These are phyloP conservation scores for Gallinago solitaria DNA, from an alignment of 2,797 vertebrate species.

Conservation along the genomic window DNA sequence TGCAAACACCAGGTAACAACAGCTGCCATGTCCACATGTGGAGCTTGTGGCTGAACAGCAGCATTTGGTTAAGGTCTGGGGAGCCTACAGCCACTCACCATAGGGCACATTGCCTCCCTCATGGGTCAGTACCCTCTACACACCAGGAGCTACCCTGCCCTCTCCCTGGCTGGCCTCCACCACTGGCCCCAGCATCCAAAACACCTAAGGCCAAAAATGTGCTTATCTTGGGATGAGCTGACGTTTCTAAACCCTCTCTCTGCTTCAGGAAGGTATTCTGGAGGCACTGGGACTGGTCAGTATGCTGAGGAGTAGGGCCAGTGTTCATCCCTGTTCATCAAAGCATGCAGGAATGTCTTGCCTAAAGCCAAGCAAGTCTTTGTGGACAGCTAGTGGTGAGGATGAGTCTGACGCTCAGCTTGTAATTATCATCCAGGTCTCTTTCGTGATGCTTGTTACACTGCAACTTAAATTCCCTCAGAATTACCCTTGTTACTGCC, in stretches of 20 bases:
- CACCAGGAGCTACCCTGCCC: not conserved
- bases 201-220: accelerated
- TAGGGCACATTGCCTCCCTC: no score
- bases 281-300: not conserved
- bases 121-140: accelerated
- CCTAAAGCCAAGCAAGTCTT: not conserved
- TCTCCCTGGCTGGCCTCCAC: not conserved
- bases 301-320: not conserved
- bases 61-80: not conserved
- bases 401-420: not conserved
- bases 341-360: not conserved
- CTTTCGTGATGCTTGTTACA: not conserved
- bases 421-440: not conserved
- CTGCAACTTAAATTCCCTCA: not conserved
- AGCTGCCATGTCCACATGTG: not conserved
- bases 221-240: not conserved
- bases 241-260: not conserved
- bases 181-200: not conserved
- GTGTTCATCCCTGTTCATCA: not conserved
- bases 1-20: not conserved
- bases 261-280: not conserved
- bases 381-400: not conserved
- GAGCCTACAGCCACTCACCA: accelerated
- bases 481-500: not conserved
- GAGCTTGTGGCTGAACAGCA: not conserved